Evolutionary conservation across 2,888 invertebrate species (phyloP).

Genomic region (Caenorhabditis sp.): DNA sequence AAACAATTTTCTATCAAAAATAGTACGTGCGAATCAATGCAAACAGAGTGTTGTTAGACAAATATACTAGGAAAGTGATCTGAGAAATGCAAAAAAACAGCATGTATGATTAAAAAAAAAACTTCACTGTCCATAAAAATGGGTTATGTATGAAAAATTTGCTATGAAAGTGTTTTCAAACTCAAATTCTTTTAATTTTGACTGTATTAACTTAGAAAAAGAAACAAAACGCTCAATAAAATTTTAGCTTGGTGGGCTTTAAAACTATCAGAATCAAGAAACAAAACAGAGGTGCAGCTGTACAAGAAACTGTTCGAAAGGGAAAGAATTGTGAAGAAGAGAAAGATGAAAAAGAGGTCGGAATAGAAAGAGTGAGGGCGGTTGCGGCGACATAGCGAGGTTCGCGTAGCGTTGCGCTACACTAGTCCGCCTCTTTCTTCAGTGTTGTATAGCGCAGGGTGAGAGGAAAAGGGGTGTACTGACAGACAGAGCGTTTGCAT

Average conservation of each 20-base stretch:
- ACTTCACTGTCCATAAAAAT: too few relatives aligned
- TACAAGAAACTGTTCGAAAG: slow-evolving; percentile 64
- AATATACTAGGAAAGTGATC: too few relatives aligned
- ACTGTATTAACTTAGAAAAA: too few relatives aligned
- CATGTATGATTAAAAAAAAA: too few relatives aligned
- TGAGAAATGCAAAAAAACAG: too few relatives aligned
- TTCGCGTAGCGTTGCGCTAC: slow-evolving; percentile 42
- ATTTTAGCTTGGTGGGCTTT: too few relatives aligned
- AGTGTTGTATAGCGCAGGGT: slow-evolving; percentile 28
- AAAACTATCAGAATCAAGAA: too few relatives aligned
- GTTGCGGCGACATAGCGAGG: slow-evolving; percentile 44
- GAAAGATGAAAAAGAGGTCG: slow-evolving; percentile 31
- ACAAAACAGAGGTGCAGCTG: slow-evolving; percentile 50
- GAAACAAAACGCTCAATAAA: too few relatives aligned
- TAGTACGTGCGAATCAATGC: slow-evolving; percentile 16
- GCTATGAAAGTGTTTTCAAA: too few relatives aligned
- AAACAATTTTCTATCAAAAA: slow-evolving; percentile 25
- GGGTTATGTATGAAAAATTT: too few relatives aligned
- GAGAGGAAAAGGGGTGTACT: slow-evolving; percentile 22
- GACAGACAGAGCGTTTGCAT: slow-evolving; percentile 51
- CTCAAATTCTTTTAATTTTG: too few relatives aligned
- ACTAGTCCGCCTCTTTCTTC: slow-evolving; percentile 10
- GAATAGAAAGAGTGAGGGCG: slow-evolving; percentile 26
- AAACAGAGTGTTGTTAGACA: too few relatives aligned
- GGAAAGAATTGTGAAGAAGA: slow-evolving; percentile 28